A percentile compares a stretch with the other conserved stretches of the same genome.
phyloP scores from a whole-genome alignment of 2,888 invertebrate species.

The Metellina segmentata region DNA sequence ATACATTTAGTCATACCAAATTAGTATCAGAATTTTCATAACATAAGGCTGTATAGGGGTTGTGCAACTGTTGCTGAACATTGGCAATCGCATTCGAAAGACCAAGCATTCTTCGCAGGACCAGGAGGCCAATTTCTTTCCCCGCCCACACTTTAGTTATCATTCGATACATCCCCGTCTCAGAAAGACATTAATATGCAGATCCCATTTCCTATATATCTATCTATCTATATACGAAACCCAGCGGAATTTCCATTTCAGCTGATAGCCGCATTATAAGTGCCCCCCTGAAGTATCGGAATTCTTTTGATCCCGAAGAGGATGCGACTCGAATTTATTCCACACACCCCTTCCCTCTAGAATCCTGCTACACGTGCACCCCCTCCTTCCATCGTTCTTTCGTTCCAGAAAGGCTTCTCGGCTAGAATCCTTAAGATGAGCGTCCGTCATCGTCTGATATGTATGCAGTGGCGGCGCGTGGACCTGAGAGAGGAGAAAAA shows the following conservation, averaged over 20 bases:
- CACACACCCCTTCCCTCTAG: not conserved
- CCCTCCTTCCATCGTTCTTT: not conserved
- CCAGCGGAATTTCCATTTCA: conserved; percentile 42
- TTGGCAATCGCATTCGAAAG: too few species aligned
- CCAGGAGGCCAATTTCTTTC: conserved; percentile 13
- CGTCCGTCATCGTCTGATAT: conserved; percentile 15
- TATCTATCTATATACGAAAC: conserved; percentile 49
- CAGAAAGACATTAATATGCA: conserved; percentile 62
- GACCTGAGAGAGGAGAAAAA: not conserved
- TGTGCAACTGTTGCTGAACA: too few species aligned
- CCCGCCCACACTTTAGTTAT: not conserved
- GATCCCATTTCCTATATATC: conserved; percentile 46
- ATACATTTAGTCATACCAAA: too few species aligned
- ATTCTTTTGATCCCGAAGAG: conserved; percentile 45
- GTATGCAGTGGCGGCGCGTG: conserved; percentile 26
- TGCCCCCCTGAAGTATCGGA: conserved; percentile 55
- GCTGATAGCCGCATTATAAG: conserved; percentile 60
- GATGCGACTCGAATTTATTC: conserved; percentile 62
- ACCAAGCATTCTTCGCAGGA: not conserved
- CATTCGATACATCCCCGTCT: conserved; percentile 49
- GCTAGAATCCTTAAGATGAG: conserved; percentile 37
- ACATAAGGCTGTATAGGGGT: too few species aligned
- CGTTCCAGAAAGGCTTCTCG: conserved; percentile 13
- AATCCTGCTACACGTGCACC: not conserved
- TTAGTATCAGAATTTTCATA: too few species aligned